Conservation (phyloP, 1,140 invertebrate species). For the Drosophila eugracilis region DNA sequence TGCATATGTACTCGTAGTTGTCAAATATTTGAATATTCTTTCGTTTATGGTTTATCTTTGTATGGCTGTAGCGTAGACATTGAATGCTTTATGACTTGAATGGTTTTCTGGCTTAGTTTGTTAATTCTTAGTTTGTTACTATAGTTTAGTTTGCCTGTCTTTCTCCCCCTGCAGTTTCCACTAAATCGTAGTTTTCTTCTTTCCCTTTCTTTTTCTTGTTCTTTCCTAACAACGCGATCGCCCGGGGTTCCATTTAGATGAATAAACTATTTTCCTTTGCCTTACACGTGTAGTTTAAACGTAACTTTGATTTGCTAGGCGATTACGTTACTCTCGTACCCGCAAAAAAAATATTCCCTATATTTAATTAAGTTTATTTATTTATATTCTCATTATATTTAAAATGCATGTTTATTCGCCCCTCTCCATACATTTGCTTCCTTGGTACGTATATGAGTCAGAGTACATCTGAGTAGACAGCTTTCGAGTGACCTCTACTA, state of each 20-base stretch:
- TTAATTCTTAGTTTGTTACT: conserved; percentile 49
- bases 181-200: conserved; percentile 33
- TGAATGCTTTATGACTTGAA: conserved; percentile 68
- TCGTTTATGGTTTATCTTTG: conserved; percentile 32
- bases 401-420: conserved; percentile 51
- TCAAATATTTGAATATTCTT: conserved; percentile 35
- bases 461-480: conserved; percentile 56
- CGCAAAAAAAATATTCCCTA: conserved; percentile 58
- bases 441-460: conserved; percentile 57
- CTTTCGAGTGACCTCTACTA: conserved; percentile 8
- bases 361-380: conserved; percentile 52
- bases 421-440: conserved; percentile 2
- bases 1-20: conserved; percentile 48
- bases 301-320: conserved; percentile 75
- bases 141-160: conserved; percentile 29
- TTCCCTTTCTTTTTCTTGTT: too few species aligned
- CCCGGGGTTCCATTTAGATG: conserved; percentile 4
- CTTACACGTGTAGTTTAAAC: conserved; percentile 41
- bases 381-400: conserved; percentile 25
- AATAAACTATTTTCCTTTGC: conserved; percentile 33
- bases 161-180: conserved; percentile 8
- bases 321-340: conserved; percentile 28
- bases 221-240: conserved; percentile 34
- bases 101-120: conserved; percentile 38
- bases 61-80: conserved; percentile 73